Evolutionary conservation across 2,888 invertebrate species (phyloP), one percentile per base, ranked within the genome.

Genomic region (Apodemia duryi): DNA sequence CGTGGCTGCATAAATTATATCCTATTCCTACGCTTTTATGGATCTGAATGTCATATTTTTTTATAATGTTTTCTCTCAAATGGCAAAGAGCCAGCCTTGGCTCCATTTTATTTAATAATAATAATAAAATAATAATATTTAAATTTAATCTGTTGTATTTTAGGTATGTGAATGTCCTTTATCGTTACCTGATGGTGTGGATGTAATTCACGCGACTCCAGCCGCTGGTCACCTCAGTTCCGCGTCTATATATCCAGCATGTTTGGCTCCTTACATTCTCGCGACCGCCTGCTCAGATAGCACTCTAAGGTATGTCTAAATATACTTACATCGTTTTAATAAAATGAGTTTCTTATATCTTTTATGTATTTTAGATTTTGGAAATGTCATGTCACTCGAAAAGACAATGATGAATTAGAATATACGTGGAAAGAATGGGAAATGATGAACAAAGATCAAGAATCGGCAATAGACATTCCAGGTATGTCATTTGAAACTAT

Each of bases 191-290:
- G 95, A 96, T 67, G 97, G 97, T 4, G 98, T 98, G 9, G 97
- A 98, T 81, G 96, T 99, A 5, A 95, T 98, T 65, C 97, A 98
- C 84, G 98, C 98, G 0, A 95, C 97, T 0, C 98, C 98, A 0
- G 97, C 99, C 0, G 99, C 99, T 1, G 99, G 99, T 0, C 99
- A 99, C 84, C 92, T 99, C 60, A 98, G 98, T 81, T 99, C 99
- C 0, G 98, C 99, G 0, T 98, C 98, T 35, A 98, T 99, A 76
- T 99, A 99, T 88, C 99, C 99, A 5, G 99, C 99, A n/a, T 99
- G 99, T 85, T 95, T 98, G 78, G 98, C 99, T 0, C 99, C 99
- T 0, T 99, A 99, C 82, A 97, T 98, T 68, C 94, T 99, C 68
- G 96, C 98, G 0, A 98, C 99, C 0, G 98, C 98, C 1, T 99